Evolutionary conservation across 2,888 invertebrate genomes (phyloP).

Genomic region (Acanthosepion pharaonis): DNA sequence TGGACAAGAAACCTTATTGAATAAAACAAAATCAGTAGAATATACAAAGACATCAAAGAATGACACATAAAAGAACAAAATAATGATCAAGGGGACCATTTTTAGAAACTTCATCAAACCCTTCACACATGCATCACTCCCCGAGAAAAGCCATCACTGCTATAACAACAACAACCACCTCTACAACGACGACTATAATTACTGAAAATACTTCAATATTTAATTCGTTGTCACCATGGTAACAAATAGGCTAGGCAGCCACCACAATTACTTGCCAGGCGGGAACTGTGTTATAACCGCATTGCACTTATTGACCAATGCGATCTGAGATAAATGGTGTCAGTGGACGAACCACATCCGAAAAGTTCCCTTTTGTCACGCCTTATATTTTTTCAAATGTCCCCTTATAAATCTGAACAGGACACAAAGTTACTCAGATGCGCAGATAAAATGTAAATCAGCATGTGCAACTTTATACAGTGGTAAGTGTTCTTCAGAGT

Average conservation of each 20-base stretch:
- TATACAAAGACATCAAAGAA: no score
- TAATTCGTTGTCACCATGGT: neutral
- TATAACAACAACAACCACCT: neutral
- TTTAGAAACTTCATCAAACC: neutral
- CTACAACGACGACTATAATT: neutral
- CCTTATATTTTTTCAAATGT: neutral
- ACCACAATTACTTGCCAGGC: neutral
- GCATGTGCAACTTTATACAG: neutral
- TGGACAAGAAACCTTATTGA: neutral
- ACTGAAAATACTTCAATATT: conserved; percentile 33
- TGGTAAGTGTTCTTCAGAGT: no score
- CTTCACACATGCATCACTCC: neutral
- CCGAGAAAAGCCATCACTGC: neutral
- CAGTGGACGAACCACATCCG: neutral
- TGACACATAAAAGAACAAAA: neutral
- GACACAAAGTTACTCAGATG: neutral
- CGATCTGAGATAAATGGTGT: neutral
- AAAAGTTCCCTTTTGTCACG: neutral
- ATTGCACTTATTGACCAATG: neutral
- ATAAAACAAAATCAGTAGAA: neutral
- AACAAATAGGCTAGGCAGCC: neutral
- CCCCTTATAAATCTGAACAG: neutral
- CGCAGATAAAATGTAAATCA: neutral
- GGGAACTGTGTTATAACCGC: neutral
- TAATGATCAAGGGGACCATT: neutral